Percentiles rank a stretch among this genome's conserved stretches.
These are phyloP conservation scores for Eristalis tenax DNA, from an alignment of 2,888 invertebrate genomes.

Conservation along the genomic window DNA sequence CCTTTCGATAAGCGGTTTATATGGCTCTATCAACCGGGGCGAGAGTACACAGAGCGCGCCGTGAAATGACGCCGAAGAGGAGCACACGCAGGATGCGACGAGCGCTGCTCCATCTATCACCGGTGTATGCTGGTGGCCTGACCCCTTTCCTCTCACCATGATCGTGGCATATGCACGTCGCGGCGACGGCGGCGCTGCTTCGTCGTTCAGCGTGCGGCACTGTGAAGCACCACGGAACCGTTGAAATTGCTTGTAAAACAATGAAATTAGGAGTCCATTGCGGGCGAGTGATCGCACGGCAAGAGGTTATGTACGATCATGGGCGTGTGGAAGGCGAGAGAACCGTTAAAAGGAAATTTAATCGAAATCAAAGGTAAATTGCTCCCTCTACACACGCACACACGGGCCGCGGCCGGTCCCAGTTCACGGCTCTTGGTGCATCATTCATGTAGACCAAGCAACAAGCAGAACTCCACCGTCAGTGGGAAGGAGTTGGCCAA, in stretches of 20 bases:
- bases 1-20: conserved; percentile 53
- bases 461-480: neutral
- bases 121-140: neutral
- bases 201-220: neutral
- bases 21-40: conserved; percentile 59
- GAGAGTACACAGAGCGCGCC: neutral
- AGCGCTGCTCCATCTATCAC: conserved; percentile 22
- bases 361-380: conserved; percentile 64
- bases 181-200: neutral
- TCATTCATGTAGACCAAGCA: neutral
- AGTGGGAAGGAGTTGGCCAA: conserved; percentile 53
- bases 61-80: neutral
- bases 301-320: conserved; percentile 53
- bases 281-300: conserved; percentile 1
- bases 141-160: neutral
- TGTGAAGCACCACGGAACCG: conserved; percentile 47
- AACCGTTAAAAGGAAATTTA: conserved; percentile 67
- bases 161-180: neutral
- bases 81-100: conserved; percentile 29
- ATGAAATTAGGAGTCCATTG: conserved; percentile 40
- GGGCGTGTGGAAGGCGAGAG: conserved; percentile 65
- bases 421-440: neutral
- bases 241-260: conserved; percentile 64
- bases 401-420: too few relatives aligned
- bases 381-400: conserved; percentile 45